These are phyloP conservation scores for Lucilia sericata DNA, from an alignment of 1,140 invertebrate genomes.

Conservation along the genomic window DNA sequence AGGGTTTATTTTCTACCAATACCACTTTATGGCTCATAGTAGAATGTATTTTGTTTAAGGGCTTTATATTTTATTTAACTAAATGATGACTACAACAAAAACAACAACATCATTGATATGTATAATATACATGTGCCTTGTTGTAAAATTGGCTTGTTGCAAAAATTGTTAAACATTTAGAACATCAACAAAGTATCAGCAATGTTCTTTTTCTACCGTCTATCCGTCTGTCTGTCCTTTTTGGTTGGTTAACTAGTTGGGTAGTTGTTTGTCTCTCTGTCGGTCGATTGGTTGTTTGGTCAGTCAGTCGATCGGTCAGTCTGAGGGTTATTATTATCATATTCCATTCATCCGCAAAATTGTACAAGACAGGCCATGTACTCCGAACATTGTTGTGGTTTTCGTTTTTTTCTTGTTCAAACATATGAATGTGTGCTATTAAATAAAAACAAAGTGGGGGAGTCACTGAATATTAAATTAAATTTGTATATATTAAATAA, in stretches of 20 bases:
- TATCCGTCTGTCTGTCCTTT: background rate
- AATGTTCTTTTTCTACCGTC: background rate
- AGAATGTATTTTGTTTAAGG: background rate
- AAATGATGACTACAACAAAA: background rate
- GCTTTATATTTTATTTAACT: background rate
- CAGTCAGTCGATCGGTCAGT: background rate
- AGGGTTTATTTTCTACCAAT: background rate
- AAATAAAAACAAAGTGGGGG: background rate
- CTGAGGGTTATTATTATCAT: slow-evolving; percentile 37
- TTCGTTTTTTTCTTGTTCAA: background rate
- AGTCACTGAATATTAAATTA: slow-evolving; percentile 11
- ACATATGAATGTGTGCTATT: background rate
- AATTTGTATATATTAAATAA: slow-evolving; percentile 18
- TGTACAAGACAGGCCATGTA: slow-evolving; percentile 39
- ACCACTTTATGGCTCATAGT: background rate
- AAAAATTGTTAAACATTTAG: slow-evolving; percentile 39
- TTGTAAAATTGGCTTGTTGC: slow-evolving; percentile 40
- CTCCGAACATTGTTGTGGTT: slow-evolving; percentile 33
- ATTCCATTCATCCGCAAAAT: slow-evolving; percentile 43
- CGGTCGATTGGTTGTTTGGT: background rate
- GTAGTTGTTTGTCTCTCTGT: background rate
- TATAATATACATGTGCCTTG: background rate
- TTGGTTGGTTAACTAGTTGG: slow-evolving; percentile 1
- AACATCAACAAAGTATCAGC: slow-evolving; percentile 31
- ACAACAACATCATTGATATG: background rate